phyloP scores from a whole-genome alignment of 2,888 invertebrate genomes.

The Exephanes ischioxanthus region DNA sequence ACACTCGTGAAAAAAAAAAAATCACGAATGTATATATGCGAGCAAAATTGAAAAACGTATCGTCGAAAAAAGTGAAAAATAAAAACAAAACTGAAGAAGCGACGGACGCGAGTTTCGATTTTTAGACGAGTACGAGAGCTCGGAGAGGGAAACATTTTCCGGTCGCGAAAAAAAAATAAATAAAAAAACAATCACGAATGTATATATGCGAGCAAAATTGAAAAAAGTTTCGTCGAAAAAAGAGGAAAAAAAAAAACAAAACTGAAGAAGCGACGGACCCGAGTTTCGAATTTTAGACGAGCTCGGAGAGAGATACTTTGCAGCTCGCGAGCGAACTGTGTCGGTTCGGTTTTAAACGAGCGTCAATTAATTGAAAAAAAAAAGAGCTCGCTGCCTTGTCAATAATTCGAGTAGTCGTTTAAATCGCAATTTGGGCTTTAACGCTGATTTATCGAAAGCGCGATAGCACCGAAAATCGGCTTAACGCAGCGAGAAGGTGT shows the following conservation, averaged over 20 bases:
- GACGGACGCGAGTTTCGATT: not conserved
- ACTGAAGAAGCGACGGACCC: conserved; percentile 6
- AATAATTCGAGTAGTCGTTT: not conserved
- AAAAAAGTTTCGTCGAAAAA: too few species aligned
- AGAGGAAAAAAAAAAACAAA: not conserved
- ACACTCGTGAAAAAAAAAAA: too few species aligned
- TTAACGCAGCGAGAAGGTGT: conserved; percentile 7
- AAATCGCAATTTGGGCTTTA: conserved; percentile 1
- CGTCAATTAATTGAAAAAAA: conserved; percentile 17
- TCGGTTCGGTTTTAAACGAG: not conserved
- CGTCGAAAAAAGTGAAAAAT: conserved; percentile 22
- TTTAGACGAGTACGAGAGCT: too few species aligned
- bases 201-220: conserved; percentile 8
- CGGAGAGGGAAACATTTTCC: too few species aligned
- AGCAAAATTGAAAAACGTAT: conserved; percentile 26
- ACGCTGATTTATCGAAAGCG: not conserved
- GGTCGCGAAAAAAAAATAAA: too few species aligned
- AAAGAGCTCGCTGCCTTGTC: conserved; percentile 39
- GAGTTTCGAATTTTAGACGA: not conserved
- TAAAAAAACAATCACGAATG: too few species aligned
- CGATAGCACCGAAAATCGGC: conserved; percentile 18
- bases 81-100: conserved; percentile 17
- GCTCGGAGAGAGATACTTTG: not conserved
- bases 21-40: conserved; percentile 10
- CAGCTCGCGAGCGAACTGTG: not conserved